Base-by-base conservation (phyloP, 1,140 invertebrate genomes). In the Steinernema khuongi region DNA sequence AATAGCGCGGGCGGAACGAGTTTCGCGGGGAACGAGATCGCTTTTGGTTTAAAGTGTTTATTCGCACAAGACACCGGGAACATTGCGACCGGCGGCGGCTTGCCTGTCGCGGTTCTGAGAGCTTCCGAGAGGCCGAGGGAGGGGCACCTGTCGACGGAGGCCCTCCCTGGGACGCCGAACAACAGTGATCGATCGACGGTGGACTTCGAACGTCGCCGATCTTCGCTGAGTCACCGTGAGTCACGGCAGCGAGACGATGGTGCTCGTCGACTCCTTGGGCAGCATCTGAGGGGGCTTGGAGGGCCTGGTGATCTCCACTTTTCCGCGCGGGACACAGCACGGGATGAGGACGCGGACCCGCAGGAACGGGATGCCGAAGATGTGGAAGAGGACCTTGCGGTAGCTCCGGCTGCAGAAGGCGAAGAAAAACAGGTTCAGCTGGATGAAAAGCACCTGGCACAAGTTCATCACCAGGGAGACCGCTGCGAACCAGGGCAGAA, bases 391-490 rank as follows among this genome's bases (percentile, higher is more conserved):
- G 50, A 60, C 26, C 26, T 22, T 60, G 50, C 50, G 50, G 50
- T 60, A 60, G 50, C 50, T 60, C 14, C 50, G 50, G 50, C 50
- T 60, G 50, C 50, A 60, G 50, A 60, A 60, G 50, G 50, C 50
- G 50, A 60, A 60, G 50, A 60, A 60, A 22, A 60, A 60, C 11
- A 60, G 50, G 19, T 60, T 60, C 50, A 60, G 50, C 50, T 60
- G 50, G 50, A 60, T 60, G 50, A 60, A 60, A 22, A 60, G 50
- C 11, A 60, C 50, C 22, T 60, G 50, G 50, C 50, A 60, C 7
- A 60, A 22, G 19, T 60, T 60, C 50, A 60, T 60, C 11, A 60
- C 22, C 4, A 60, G 50, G 11, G 50, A 60, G 11, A 26, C 22
- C 4, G 7, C 26, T 14, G 50, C 11, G 22, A 60, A 60, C 50